phyloP scores from a whole-genome alignment of 2,797 vertebrate species.

The Thalassophryne amazonica region DNA sequence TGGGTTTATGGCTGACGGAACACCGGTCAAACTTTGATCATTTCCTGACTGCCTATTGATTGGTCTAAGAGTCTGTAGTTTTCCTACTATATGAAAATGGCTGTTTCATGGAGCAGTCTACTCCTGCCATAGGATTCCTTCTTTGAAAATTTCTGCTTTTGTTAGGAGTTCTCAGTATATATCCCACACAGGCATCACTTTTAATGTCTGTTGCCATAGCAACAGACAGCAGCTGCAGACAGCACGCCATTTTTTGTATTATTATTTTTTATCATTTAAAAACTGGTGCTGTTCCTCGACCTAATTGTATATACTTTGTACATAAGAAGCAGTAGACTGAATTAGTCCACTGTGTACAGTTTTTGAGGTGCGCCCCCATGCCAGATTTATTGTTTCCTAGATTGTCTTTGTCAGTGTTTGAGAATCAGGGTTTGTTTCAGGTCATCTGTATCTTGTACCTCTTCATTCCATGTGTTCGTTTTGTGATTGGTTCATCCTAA shows the following conservation, averaged over 20 bases:
- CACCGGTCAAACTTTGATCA: constrained; percentile 67
- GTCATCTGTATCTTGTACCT: constrained; percentile 59
- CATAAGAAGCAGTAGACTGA: constrained; percentile 5
- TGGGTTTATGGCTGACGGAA: constrained; percentile 52
- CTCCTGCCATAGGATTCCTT: constrained; percentile 53
- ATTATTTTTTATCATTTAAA: constrained; percentile 29
- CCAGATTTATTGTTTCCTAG: constrained; percentile 9
- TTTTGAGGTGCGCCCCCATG: constrained; percentile 5
- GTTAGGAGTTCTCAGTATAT: constrained; percentile 62
- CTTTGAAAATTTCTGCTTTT: constrained; percentile 61
- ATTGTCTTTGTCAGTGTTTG: constrained; percentile 44
- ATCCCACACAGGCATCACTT: constrained; percentile 65
- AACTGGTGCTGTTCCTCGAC: constrained; percentile 63
- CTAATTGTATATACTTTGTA: constrained; percentile 21
- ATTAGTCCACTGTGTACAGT: constrained; percentile 14
- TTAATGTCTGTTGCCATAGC: constrained; percentile 79
- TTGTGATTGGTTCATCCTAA: constrained; percentile 23
- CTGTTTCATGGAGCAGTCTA: constrained; percentile 42
- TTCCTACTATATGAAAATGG: constrained; percentile 26
- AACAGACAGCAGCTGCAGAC: constrained; percentile 62
- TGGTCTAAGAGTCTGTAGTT: constrained; percentile 37
- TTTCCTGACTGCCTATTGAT: constrained; percentile 72
- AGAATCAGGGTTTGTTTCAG: constrained; percentile 66
- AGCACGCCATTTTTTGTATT: constrained; percentile 47
- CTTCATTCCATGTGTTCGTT: constrained; percentile 11